A percentile compares a stretch with the other conserved stretches of the same genome.
Conservation (phyloP, 2,797 vertebrate genomes). For the Halcyon badia region DNA sequence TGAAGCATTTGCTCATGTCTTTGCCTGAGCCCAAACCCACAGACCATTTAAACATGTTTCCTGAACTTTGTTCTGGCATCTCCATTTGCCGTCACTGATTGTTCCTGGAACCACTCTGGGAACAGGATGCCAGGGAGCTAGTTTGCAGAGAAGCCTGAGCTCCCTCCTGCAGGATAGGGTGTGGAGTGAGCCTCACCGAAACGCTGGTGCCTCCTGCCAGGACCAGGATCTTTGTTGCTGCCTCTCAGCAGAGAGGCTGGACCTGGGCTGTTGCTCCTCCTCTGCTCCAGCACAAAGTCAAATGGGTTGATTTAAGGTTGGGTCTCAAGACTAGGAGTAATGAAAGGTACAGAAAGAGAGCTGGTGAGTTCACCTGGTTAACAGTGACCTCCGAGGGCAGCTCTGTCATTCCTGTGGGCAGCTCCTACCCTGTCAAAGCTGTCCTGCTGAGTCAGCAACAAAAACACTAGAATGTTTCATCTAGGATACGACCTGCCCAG, state of each 20-base stretch:
- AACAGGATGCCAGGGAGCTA: background rate
- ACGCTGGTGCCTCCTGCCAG: background rate
- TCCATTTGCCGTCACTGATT: background rate
- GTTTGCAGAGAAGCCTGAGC: background rate
- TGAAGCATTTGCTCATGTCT: background rate
- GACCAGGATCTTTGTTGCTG: background rate
- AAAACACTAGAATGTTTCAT: background rate
- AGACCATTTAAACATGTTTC: background rate
- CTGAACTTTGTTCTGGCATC: background rate
- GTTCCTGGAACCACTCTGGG: background rate
- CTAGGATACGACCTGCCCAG: background rate
- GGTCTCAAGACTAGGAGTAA: background rate
- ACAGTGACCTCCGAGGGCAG: fast-evolving
- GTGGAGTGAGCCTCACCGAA: background rate
- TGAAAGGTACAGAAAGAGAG: background rate
- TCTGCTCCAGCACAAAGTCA: background rate
- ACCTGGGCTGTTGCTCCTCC: background rate
- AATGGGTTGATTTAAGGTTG: background rate
- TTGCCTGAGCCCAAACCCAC: background rate
- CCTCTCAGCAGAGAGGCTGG: background rate
- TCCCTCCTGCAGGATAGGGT: background rate
- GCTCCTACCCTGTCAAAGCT: background rate
- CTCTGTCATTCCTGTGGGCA: background rate
- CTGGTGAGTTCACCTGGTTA: background rate
- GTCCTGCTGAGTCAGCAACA: background rate